Conservation (phyloP, 2,113 vertebrate genomes). For the Callipepla squamata region DNA sequence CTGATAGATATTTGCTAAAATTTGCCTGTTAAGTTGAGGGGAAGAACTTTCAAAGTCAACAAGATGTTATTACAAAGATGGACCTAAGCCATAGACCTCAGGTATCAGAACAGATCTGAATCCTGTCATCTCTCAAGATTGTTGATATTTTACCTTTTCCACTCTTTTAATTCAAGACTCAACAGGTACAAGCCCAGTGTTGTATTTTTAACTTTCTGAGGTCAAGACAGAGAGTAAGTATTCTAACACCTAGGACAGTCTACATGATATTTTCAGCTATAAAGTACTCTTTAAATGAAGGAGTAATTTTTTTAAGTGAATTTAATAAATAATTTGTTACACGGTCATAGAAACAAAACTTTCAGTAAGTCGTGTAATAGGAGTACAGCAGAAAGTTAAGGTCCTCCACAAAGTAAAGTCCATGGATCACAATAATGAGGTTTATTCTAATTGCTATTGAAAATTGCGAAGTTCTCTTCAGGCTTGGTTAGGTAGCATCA, state of each 20-base stretch:
- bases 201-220: neutral
- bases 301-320: neutral
- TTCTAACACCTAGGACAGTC: neutral
- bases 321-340: neutral
- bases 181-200: neutral
- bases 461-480: neutral
- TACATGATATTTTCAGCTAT: neutral
- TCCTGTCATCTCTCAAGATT: neutral
- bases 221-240: neutral
- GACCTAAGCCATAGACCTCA: neutral
- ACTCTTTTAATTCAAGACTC: neutral
- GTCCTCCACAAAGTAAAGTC: neutral
- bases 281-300: neutral
- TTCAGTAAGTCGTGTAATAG: neutral
- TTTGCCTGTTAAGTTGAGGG: neutral
- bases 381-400: neutral
- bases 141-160: neutral
- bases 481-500: neutral
- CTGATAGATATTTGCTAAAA: neutral
- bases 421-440: neutral
- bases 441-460: rapidly evolving
- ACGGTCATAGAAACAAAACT: neutral
- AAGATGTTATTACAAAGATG: neutral
- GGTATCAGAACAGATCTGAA: neutral
- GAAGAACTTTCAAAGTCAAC: neutral